These are phyloP conservation scores for Danaus plexippus DNA, from an alignment of 1,140 invertebrate genomes.

Conservation along the genomic window DNA sequence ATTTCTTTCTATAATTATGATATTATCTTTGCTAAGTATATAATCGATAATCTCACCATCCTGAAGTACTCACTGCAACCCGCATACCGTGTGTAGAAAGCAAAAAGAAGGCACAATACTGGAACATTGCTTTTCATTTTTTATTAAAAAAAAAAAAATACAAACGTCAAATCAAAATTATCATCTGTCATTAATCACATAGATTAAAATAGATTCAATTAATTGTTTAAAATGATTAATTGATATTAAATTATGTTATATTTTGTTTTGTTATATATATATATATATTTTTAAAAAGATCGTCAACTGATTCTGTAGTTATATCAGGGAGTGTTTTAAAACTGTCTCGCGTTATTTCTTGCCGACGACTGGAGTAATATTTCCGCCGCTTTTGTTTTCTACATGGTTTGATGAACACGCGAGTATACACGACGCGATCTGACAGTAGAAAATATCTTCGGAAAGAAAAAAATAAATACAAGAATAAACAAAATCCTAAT, in stretches of 20 bases:
- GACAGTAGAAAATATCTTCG: too few relatives aligned
- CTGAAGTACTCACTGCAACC: slow-evolving; percentile 44
- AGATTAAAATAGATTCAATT: not conserved
- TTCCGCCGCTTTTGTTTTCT: slow-evolving; percentile 62
- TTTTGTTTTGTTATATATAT: slow-evolving; percentile 2
- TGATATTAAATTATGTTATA: not conserved
- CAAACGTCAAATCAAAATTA: slow-evolving; percentile 22
- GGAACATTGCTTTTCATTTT: slow-evolving; percentile 35
- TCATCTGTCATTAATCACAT: not conserved
- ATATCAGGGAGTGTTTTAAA: slow-evolving; percentile 24
- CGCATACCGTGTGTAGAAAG: slow-evolving; percentile 59
- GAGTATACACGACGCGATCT: slow-evolving; percentile 20
- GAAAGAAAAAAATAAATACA: too few relatives aligned
- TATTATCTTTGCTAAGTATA: slow-evolving; percentile 13
- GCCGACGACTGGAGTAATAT: slow-evolving; percentile 55
- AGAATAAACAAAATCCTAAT: too few relatives aligned
- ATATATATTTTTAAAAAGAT: slow-evolving; percentile 8
- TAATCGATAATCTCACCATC: slow-evolving; percentile 49
- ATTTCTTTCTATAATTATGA: not conserved
- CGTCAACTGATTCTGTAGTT: not conserved
- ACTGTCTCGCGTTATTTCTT: slow-evolving; percentile 51
- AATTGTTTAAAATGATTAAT: not conserved
- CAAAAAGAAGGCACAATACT: slow-evolving; percentile 34
- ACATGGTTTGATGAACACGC: slow-evolving; percentile 56
- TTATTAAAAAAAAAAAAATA: slow-evolving; percentile 17